These are phyloP conservation scores for Tadarida brasiliensis DNA, from an alignment of 2,797 vertebrate species.

Conservation along the genomic window DNA sequence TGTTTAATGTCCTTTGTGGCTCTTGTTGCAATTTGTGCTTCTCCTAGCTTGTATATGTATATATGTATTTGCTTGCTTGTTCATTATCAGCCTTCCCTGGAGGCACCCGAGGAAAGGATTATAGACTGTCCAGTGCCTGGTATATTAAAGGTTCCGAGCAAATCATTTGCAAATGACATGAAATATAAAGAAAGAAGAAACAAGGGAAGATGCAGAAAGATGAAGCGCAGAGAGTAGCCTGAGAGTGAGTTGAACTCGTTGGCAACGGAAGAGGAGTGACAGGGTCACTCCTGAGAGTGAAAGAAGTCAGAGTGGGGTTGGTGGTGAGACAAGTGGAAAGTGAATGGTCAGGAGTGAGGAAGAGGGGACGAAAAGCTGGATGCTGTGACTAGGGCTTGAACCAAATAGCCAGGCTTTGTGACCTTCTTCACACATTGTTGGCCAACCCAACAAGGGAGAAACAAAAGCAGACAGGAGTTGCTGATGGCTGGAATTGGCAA, in stretches of 20 bases:
- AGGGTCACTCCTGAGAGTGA: neutral
- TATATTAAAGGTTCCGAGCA: neutral
- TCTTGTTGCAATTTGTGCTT: neutral
- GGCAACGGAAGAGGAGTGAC: neutral
- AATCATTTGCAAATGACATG: neutral
- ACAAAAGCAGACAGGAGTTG: neutral
- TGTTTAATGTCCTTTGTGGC: neutral
- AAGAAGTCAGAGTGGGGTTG: neutral
- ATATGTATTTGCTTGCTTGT: neutral
- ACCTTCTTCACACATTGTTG: slow-evolving; percentile 17
- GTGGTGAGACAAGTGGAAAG: neutral
- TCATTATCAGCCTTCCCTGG: neutral
- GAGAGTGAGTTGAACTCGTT: neutral
- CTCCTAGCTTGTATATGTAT: neutral
- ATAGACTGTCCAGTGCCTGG: neutral
- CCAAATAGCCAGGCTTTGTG: neutral
- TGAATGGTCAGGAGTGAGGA: neutral
- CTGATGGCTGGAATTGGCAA: neutral
- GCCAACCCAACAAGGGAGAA: neutral
- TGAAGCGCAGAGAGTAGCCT: neutral
- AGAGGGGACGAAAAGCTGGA: neutral
- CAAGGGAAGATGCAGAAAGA: neutral
- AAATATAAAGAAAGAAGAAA: neutral
- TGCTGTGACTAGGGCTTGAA: neutral
- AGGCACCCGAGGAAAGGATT: neutral